phyloP scores from a whole-genome alignment of 2,888 invertebrate genomes.

The Lasioglossum leucozonium region DNA sequence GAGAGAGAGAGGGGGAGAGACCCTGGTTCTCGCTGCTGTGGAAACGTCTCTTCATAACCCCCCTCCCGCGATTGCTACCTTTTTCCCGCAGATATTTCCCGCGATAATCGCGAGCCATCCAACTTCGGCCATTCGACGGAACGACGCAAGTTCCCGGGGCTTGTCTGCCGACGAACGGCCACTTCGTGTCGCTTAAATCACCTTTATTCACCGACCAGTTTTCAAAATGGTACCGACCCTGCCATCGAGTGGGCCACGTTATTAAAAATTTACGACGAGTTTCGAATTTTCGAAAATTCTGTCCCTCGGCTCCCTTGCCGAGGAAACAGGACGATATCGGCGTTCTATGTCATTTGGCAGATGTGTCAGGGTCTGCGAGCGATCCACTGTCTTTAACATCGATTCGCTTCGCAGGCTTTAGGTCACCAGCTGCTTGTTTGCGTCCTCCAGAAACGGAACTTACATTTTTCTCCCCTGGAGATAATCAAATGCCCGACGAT shows the following conservation, averaged over 20 bases:
- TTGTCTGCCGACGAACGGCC: constrained; percentile 53
- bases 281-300: background rate
- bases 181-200: constrained; percentile 41
- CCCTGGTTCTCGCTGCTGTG: constrained; percentile 45
- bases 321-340: background rate
- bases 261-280: background rate
- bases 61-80: constrained; percentile 21
- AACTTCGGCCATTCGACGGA: constrained; percentile 65
- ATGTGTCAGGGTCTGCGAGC: background rate
- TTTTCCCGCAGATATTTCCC: constrained; percentile 39
- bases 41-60: background rate
- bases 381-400: background rate
- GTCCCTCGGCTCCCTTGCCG: background rate
- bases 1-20: background rate
- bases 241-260: background rate
- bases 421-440: background rate
- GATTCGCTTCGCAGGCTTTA: background rate
- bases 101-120: constrained; percentile 66
- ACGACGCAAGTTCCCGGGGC: constrained; percentile 56
- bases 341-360: background rate
- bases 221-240: background rate
- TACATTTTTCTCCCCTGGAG: background rate
- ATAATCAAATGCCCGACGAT: background rate
- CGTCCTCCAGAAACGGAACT: background rate
- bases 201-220: constrained; percentile 25